Evolutionary conservation across 2,888 invertebrate species (phyloP), one percentile per base, ranked within the genome.

Genomic region (Melinaea marsaeus): DNA sequence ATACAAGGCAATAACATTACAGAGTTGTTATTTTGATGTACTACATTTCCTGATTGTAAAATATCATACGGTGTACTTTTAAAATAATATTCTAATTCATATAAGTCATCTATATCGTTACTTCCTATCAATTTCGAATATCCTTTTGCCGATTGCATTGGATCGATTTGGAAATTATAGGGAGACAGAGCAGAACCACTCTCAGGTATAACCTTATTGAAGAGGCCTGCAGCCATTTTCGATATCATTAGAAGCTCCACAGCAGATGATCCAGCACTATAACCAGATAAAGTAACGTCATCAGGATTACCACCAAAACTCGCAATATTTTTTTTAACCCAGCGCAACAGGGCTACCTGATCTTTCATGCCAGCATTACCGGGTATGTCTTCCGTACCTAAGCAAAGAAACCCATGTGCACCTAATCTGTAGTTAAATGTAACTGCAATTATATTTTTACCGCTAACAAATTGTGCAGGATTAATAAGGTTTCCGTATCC

Each of bases 181-280:
- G 68, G 58, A 11, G 55, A 67, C 4, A 72, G 57, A 55, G 54
- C 68, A n/a, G 70, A 63, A 5, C 72, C 75, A 47, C 75, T 75
- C 37, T 71, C 70, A 4, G 68, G 65, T 51, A 74, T 73, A 2
- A 65, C 72, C 57, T 71, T 74, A n/a, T 69, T 64, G 51, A 71
- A 71, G 2, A 72, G 64, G 5, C 70, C 72, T 13, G 59, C 61
- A 0, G 84, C 70, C 22, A 73, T 66, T 48, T 75, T 71, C 1
- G 87, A 84, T 5, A 88, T 68, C 68, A 78, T 76, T 7, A 86
- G 65, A 2, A 84, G 72, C 58, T 83, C 83, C 0, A 81, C 77
- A 0, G 86, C 62, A 4, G 77, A 72, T 0, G 80, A 73, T 0
- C 87, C 87, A 7, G 87, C 81, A 61, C 85, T 85, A 47, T 68